A percentile compares a stretch with the other conserved stretches of the same genome.
phyloP scores from a whole-genome alignment of 2,797 vertebrate genomes.

The Alosa sapidissima region DNA sequence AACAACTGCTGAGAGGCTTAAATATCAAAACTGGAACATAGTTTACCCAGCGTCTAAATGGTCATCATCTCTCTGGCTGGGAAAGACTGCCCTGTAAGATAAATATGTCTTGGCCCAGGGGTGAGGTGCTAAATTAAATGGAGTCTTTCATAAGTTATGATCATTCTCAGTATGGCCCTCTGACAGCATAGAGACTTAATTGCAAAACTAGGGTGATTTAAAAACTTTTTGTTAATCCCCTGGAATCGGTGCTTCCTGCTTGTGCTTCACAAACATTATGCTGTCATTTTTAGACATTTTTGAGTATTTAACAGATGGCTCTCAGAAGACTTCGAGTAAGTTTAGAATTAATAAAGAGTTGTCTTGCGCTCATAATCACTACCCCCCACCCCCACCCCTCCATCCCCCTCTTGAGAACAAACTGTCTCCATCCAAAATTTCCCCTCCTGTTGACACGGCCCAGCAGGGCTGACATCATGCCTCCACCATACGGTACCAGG shows the following conservation, averaged over 20 bases:
- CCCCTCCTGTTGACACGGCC: constrained; percentile 63
- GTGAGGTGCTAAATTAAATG: background rate
- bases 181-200: background rate
- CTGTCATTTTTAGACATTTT: background rate
- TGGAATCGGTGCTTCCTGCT: background rate
- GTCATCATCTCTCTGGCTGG: background rate
- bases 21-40: constrained; percentile 6
- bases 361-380: background rate
- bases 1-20: background rate
- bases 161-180: background rate
- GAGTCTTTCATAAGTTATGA: background rate
- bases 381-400: constrained; percentile 41
- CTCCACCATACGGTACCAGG: constrained; percentile 71
- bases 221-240: background rate
- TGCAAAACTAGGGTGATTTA: constrained; percentile 2
- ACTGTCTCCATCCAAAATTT: constrained; percentile 25
- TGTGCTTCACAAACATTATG: background rate
- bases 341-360: constrained; percentile 13
- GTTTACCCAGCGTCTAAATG: background rate
- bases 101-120: background rate
- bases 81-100: constrained; percentile 65
- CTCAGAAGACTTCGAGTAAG: background rate
- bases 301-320: constrained; percentile 4
- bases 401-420: constrained; percentile 23
- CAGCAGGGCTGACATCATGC: constrained; percentile 72